Evolutionary conservation across 2,113 vertebrate species (phyloP).

Genomic region (Syngnathus floridae): DNA sequence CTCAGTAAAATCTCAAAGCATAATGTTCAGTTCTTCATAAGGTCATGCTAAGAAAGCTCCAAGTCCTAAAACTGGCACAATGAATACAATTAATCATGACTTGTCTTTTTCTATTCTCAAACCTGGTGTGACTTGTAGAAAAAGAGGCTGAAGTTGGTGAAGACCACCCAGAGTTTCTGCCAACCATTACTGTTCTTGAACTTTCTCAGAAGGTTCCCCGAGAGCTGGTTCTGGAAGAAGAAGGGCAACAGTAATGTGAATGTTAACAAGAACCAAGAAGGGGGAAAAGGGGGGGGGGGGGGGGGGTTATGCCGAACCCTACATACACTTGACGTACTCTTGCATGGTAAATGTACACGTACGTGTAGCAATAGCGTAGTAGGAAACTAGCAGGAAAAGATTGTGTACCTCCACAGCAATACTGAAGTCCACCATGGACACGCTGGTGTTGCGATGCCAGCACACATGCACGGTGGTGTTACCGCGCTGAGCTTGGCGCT

Average conservation of each 20-base stretch:
- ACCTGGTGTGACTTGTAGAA: constrained; percentile 99
- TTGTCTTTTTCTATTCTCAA: constrained; percentile 1
- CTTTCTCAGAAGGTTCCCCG: constrained; percentile 92
- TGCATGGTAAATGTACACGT: background rate
- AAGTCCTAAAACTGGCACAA: no score
- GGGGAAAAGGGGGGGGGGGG: no score
- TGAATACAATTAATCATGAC: background rate
- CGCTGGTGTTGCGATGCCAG: constrained; percentile 98
- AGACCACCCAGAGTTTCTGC: constrained; percentile 99
- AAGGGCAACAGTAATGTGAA: background rate
- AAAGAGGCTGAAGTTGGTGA: constrained; percentile 98
- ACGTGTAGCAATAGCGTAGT: background rate
- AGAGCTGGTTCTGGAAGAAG: constrained; percentile 86
- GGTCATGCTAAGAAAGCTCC: no score
- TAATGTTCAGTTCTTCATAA: no score
- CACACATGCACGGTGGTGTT: constrained; percentile 98
- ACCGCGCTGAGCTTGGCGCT: constrained; percentile 88
- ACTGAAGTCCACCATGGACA: constrained; percentile 98
- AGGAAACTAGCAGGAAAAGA: background rate
- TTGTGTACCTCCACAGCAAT: constrained; percentile 87
- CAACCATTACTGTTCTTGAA: constrained; percentile 99
- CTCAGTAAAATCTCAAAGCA: no score
- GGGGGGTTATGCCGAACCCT: no score
- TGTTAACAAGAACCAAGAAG: background rate
- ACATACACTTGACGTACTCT: background rate